Conservation (phyloP, 1,140 invertebrate genomes). For the Drosophila yakuba region DNA sequence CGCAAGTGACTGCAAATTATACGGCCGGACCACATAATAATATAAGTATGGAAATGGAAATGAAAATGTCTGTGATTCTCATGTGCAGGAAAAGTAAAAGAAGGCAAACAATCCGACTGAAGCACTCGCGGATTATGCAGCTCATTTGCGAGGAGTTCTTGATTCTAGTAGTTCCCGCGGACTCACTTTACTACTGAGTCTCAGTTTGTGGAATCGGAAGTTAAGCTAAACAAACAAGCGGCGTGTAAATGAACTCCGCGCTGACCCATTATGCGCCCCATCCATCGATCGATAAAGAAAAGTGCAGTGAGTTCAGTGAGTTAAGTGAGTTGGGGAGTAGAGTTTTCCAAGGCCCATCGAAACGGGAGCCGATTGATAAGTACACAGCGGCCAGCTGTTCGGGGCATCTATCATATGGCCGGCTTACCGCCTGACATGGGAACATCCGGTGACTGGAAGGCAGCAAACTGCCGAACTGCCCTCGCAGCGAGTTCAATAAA, state of each 20-base stretch:
- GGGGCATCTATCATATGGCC: conserved; percentile 65
- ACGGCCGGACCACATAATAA: conserved; percentile 73
- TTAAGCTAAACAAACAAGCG: conserved; percentile 74
- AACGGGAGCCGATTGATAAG: conserved; percentile 64
- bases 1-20: conserved; percentile 74
- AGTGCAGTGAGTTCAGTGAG: conserved; percentile 3
- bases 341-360: conserved; percentile 12
- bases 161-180: conserved; percentile 26
- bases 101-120: conserved; percentile 28
- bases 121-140: conserved; percentile 74
- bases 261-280: conserved; percentile 64
- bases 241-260: conserved; percentile 72
- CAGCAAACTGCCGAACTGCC: conserved; percentile 32
- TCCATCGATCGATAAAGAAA: conserved; percentile 57
- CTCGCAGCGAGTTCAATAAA: conserved; percentile 73
- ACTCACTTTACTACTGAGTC: background rate
- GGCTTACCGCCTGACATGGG: conserved; percentile 75
- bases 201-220: conserved; percentile 58
- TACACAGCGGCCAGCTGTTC: conserved; percentile 68
- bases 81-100: conserved; percentile 42
- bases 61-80: conserved; percentile 81
- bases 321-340: too few relatives aligned
- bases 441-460: conserved; percentile 61
- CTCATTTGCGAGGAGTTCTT: conserved; percentile 57
- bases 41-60: conserved; percentile 46